phyloP scores from a whole-genome alignment of 53 echinoderm and acorn worm species.

The Paracentrotus lividus region DNA sequence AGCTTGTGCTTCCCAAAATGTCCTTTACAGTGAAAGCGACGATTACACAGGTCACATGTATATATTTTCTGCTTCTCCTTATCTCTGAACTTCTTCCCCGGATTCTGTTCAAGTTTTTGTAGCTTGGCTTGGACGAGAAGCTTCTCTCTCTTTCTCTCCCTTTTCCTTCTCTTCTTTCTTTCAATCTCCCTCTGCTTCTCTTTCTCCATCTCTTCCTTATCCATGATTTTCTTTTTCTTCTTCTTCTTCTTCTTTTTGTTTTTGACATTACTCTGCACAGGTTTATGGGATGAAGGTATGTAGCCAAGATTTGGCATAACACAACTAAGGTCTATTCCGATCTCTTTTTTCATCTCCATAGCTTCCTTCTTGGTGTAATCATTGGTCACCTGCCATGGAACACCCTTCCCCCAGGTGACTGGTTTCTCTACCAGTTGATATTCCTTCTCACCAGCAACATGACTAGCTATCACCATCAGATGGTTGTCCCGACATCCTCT shows the following conservation, averaged over 20 bases:
- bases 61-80: too few species aligned
- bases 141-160: conserved; percentile 1
- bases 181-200: conserved; percentile 26
- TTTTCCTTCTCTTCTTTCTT: conserved; percentile 25
- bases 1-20: conserved; percentile 11
- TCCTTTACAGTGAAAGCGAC: not conserved
- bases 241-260: not conserved
- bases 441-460: not conserved
- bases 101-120: not conserved
- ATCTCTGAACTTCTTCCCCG: not conserved
- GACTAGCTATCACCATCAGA: conserved; percentile 15
- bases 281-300: conserved; percentile 20
- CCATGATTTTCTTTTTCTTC: conserved; percentile 9
- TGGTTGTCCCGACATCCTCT: conserved; percentile 55
- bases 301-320: conserved; percentile 16
- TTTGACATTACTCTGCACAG: not conserved
- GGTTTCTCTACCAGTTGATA: not conserved
- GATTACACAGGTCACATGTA: not conserved
- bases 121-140: not conserved
- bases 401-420: not conserved
- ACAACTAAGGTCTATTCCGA: conserved; percentile 25
- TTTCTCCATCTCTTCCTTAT: not conserved
- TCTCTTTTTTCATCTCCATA: not conserved
- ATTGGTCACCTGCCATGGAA: conserved; percentile 15
- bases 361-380: conserved; percentile 52